Percentiles rank a stretch among this genome's conserved stretches.
Conservation (phyloP, 2,113 vertebrate genomes). For the Gallinago paraguaiae region DNA sequence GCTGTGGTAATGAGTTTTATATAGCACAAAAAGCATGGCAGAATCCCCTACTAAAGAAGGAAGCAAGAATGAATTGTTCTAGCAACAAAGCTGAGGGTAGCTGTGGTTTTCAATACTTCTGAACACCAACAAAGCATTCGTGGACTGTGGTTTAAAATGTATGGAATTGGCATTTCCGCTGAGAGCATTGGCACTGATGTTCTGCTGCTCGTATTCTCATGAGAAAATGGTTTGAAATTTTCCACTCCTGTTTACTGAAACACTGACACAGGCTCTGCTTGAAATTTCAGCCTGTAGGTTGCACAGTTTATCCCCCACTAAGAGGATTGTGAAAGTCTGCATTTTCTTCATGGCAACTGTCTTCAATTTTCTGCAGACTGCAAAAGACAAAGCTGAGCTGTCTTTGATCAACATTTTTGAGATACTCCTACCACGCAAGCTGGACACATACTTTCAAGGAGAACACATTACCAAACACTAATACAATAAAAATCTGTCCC, state of each 20-base stretch:
- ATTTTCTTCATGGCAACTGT: not conserved
- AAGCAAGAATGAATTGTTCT: not conserved
- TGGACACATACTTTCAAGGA: not conserved
- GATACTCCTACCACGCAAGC: not conserved
- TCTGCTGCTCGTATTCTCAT: not conserved
- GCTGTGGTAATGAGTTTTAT: not conserved
- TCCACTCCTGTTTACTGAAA: not conserved
- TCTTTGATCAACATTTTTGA: not conserved
- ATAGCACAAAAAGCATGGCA: not conserved
- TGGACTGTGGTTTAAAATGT: not conserved
- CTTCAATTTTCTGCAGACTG: not conserved
- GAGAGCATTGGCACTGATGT: not conserved
- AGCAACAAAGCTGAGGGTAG: not conserved
- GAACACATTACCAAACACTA: not conserved
- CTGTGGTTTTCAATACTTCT: conserved; percentile 4
- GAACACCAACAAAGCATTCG: not conserved
- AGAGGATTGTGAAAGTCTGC: conserved; percentile 22
- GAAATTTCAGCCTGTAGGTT: not conserved
- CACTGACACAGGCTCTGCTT: not conserved
- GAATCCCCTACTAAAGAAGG: not conserved
- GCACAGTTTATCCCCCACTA: not conserved
- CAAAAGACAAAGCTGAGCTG: not conserved
- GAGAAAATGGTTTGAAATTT: not conserved
- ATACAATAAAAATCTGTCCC: not conserved
- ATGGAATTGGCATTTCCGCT: not conserved